A percentile compares a stretch with the other conserved stretches of the same genome.
Evolutionary conservation across 2,797 vertebrate species (phyloP).

Genomic region (Coluber constrictor): DNA sequence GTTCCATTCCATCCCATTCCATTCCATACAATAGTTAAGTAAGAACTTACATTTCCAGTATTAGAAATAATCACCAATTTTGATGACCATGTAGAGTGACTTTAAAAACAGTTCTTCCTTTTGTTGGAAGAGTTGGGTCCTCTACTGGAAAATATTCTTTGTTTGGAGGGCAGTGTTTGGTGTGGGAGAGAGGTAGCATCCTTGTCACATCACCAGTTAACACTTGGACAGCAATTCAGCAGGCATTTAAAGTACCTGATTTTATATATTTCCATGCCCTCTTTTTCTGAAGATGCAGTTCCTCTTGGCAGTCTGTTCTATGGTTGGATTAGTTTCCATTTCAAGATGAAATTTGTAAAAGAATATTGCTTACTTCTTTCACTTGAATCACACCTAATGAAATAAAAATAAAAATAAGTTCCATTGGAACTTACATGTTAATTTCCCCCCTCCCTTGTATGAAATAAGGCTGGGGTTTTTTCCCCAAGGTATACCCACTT

Average conservation of each 20-base stretch:
- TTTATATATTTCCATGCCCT: neutral
- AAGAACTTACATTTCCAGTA: neutral
- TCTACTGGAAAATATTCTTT: neutral
- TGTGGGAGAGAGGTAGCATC: neutral
- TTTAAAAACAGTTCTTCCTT: neutral
- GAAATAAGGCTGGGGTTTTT: neutral
- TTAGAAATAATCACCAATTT: neutral
- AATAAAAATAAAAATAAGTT: neutral
- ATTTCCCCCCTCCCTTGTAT: neutral
- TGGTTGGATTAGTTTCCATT: neutral
- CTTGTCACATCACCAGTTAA: neutral
- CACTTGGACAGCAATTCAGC: neutral
- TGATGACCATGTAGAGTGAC: neutral
- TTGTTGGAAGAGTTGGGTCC: neutral
- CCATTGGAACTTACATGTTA: neutral
- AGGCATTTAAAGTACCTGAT: neutral
- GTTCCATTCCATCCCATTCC: no score
- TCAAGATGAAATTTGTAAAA: neutral
- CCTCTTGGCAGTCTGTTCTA: neutral
- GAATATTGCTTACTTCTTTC: neutral
- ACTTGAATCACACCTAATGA: neutral
- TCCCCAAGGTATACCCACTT: slow-evolving; percentile 21
- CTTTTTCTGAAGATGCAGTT: neutral
- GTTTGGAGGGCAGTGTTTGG: neutral
- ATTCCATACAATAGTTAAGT: neutral